Percentiles rank a stretch among this genome's conserved stretches.
phyloP scores from a whole-genome alignment of 2,797 vertebrate genomes.

The Lagorchestes hirsutus region DNA sequence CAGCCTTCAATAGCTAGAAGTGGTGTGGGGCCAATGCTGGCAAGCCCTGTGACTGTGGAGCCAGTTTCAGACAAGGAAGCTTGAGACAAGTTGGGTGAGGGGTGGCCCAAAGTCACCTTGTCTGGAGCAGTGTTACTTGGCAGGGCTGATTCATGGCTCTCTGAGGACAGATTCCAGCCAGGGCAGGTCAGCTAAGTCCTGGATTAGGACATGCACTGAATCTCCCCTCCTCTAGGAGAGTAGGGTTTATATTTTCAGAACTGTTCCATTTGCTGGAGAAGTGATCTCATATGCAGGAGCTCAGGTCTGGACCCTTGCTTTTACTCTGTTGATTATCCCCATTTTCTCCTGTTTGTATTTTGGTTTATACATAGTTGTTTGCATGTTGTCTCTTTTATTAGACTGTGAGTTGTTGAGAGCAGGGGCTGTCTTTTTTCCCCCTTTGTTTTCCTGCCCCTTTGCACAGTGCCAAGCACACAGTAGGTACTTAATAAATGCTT shows the following conservation, averaged over 20 bases:
- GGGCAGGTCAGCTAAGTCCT: not conserved
- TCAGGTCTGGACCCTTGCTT: not conserved
- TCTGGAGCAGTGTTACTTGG: not conserved
- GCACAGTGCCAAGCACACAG: not conserved
- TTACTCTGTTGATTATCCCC: not conserved
- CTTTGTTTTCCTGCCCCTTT: not conserved
- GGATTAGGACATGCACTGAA: not conserved
- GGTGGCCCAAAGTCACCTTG: slow-evolving; percentile 16
- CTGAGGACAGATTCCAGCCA: not conserved
- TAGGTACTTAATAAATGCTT: not conserved
- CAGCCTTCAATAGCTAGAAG: not conserved
- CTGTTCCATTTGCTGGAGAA: not conserved
- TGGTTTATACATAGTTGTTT: not conserved
- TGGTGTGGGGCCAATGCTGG: not conserved
- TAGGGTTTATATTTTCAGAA: not conserved
- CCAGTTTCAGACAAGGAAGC: not conserved
- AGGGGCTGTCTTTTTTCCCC: not conserved
- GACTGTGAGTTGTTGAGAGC: not conserved
- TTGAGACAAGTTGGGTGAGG: not conserved
- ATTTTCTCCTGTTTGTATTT: not conserved
- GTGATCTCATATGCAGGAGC: not conserved
- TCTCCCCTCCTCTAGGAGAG: not conserved
- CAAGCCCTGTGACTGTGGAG: not conserved
- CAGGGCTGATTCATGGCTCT: not conserved
- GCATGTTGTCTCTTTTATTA: not conserved